Evolutionary conservation across 1,140 invertebrate species (phyloP), one percentile per base, ranked within the genome.

Genomic region (Centruroides vittatus): DNA sequence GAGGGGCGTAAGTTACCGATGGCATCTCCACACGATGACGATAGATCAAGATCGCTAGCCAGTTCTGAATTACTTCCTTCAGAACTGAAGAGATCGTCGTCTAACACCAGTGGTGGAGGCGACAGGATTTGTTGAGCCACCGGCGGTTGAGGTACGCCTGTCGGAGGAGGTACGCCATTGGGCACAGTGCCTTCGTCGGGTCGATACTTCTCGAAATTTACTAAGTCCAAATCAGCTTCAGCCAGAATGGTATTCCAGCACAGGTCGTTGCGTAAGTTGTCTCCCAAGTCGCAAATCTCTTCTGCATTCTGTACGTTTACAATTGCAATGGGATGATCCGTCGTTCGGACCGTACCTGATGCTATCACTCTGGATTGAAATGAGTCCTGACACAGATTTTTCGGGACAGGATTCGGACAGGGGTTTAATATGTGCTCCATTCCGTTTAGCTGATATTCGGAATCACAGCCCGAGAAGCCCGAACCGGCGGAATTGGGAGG

Each of bases 171-270:
- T 53, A 57, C 57, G 47, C 60, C 56, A n/a, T 61, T 55, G 8
- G 52, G 5, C 41, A 8, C 8, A 8, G 5, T 8, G 8, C 5
- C 41, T 8, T 41, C 41, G 55, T 63, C 65, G 8, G 51, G 65
- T 9, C 62, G 12, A 11, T 64, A 64, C 34, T 60, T 65, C 52
- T 69, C 72, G 51, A 77, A 73, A 58, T 75, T 73, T 36, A 77
- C 74, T 49, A 68, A 47, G 48, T 68, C 67, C 9, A 68, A 53
- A 58, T 78, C 74, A 52, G 76, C 74, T 60, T 73, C 69, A 10
- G 66, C 74, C n/a, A 78, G 66, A 34, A 78, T 70, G n/a, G 74
- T 67, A 48, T 74, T 76, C 75, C 73, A 78, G 68, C 70, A 77
- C 56, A 76, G 71, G 61, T 76, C 74, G 12, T 46, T 61, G 8